Conservation (phyloP, 2,888 invertebrate genomes). For the Eupithecia subfuscata region DNA sequence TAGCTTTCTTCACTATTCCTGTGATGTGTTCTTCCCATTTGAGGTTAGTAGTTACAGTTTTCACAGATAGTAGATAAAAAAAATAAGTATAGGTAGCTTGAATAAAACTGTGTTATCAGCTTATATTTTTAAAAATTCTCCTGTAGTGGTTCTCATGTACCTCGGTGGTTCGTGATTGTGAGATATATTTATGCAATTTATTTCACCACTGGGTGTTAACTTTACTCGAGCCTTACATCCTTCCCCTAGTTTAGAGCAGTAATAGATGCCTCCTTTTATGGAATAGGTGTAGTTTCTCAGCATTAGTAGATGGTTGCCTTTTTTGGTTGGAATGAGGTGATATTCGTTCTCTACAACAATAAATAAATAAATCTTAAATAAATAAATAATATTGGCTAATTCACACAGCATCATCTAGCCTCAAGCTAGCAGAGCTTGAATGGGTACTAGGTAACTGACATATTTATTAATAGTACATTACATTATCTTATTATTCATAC, state of each 20-base stretch:
- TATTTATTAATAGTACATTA: too few species aligned
- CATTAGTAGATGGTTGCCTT: conserved; percentile 26
- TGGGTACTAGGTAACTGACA: too few species aligned
- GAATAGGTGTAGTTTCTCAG: conserved; percentile 32
- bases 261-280: conserved; percentile 23
- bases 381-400: too few species aligned
- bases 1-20: too few species aligned
- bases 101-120: background rate
- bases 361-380: background rate
- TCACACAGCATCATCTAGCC: too few species aligned
- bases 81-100: too few species aligned
- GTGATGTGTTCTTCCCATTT: too few species aligned
- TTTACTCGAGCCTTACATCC: conserved; percentile 34
- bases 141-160: conserved; percentile 9
- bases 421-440: too few species aligned
- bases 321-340: conserved; percentile 20
- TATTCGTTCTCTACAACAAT: conserved; percentile 4
- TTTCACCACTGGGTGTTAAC: conserved; percentile 14
- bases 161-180: conserved; percentile 21
- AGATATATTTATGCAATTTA: background rate
- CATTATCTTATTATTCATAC: too few species aligned
- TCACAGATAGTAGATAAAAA: too few species aligned
- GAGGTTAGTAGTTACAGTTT: too few species aligned
- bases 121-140: conserved; percentile 19
- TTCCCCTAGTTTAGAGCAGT: conserved; percentile 29